These are phyloP conservation scores for Heterotilapia buettikoferi DNA, from an alignment of 2,113 vertebrate species.

Conservation along the genomic window DNA sequence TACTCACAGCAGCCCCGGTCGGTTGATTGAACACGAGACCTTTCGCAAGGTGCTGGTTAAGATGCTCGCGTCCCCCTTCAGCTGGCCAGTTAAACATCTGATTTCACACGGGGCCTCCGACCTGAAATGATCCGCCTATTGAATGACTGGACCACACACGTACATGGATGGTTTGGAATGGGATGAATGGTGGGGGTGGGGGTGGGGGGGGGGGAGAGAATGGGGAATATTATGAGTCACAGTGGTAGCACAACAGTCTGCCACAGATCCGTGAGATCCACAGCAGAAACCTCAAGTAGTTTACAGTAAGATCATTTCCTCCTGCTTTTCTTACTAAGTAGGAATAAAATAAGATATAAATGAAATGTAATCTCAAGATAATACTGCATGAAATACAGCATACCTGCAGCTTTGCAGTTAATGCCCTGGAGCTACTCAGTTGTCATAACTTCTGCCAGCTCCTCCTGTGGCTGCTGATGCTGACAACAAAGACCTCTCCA, in stretches of 20 bases:
- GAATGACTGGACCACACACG: slow-evolving; percentile 30
- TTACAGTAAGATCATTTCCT: background rate
- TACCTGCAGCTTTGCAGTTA: slow-evolving; percentile 57
- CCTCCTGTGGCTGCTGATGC: background rate
- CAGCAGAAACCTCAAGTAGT: background rate
- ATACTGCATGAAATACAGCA: background rate
- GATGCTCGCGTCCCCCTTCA: slow-evolving; percentile 48
- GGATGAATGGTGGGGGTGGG: background rate
- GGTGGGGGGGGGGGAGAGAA: background rate
- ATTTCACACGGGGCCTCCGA: slow-evolving; percentile 60
- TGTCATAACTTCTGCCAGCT: slow-evolving; percentile 29
- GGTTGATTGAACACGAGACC: slow-evolving; percentile 73
- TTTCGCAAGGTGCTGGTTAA: slow-evolving; percentile 71
- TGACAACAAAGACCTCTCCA: background rate
- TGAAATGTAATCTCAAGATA: background rate
- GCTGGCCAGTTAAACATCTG: slow-evolving; percentile 71
- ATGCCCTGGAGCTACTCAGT: slow-evolving; percentile 19
- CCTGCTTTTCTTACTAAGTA: background rate
- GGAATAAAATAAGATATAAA: background rate
- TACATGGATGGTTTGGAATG: background rate
- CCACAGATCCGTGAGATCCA: background rate
- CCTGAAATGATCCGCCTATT: slow-evolving; percentile 54
- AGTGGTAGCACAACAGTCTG: background rate
- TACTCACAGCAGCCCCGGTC: slow-evolving; percentile 47
- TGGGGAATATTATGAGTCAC: background rate